Evolutionary conservation across 2,113 vertebrate species (phyloP).

Genomic region (Anhinga rufa): DNA sequence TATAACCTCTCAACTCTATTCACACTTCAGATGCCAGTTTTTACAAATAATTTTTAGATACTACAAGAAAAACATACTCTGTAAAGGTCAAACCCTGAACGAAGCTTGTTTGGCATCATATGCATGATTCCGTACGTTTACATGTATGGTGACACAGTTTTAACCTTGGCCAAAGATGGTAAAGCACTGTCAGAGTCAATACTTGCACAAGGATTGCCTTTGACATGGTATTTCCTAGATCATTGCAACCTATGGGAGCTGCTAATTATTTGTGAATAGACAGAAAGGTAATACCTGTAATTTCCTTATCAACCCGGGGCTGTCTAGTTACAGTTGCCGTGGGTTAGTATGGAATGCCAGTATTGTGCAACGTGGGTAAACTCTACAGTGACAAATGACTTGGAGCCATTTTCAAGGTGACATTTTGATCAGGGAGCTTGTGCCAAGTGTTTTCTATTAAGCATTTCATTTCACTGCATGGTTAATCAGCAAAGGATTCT

Average conservation of each 20-base stretch:
- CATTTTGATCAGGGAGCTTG: conserved; percentile 47
- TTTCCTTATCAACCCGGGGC: background rate
- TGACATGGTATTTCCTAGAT: conserved; percentile 22
- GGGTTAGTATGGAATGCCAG: background rate
- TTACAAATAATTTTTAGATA: background rate
- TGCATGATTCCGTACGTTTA: background rate
- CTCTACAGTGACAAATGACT: conserved; percentile 33
- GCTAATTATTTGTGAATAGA: conserved; percentile 13
- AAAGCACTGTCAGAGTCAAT: background rate
- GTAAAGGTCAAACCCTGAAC: background rate
- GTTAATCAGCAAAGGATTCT: conserved; percentile 54
- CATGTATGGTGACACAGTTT: background rate
- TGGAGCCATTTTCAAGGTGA: conserved; percentile 52
- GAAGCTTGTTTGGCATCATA: background rate
- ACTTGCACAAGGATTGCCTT: conserved; percentile 1
- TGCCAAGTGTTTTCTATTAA: conserved; percentile 55
- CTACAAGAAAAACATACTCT: background rate
- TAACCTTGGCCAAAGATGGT: conserved; percentile 15
- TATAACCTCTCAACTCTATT: background rate
- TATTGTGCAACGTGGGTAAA: background rate
- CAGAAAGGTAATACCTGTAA: conserved; percentile 25
- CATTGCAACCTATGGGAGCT: background rate
- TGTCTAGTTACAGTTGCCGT: background rate
- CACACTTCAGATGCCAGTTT: background rate
- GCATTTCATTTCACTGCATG: conserved; percentile 49